Base-by-base conservation (phyloP, 2,113 vertebrate species). In the Aspiorhynchus laticeps region DNA sequence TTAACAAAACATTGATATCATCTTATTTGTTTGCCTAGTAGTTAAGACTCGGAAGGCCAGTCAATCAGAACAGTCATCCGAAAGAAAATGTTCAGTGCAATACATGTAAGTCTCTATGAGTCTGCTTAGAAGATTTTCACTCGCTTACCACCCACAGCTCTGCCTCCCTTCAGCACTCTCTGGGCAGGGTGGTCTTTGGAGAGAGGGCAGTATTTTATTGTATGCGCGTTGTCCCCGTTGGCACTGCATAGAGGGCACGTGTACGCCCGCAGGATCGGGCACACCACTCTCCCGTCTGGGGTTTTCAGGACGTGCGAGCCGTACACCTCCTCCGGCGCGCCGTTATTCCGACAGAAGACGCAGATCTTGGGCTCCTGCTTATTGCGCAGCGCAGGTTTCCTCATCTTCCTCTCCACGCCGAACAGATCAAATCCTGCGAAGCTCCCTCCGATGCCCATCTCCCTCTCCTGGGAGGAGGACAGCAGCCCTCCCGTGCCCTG, bases 261-360 rank as follows among this genome's bases (percentile, higher is more conserved):
- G 86, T 96, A 96, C 61, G 95, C 95, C 91, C 95, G 91, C 85
- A 96, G 93, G 84, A 96, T 95, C 43, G 95, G 95, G 83, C 95
- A 96, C 87, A 96, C 93, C 0, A 96, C 95, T 87, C 95, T 90
- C 14, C 95, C 95, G 86, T 96, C 95, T 63, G 95, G 95, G 4
- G 95, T 95, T 93, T 96, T 96, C 90, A 96, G 94, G 46, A 96
- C 94, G 91, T 96, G 95, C 7, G 95, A 95, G 85, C 95, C 95
- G 92, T 95, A 96, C 91, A 96, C 95, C 90, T 96, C 95, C 92
- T 96, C 95, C 0, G 95, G 95, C 0, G 95, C 95, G 67, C 95
- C 95, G 93, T 96, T 96, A 93, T 96, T 96, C 90, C 95, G 89
- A 91, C 95, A 96, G 93, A 96, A 96, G 83, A 96, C 95, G 92